phyloP scores from a whole-genome alignment of 2,888 invertebrate species.

The Acanthoscelides obtectus region DNA sequence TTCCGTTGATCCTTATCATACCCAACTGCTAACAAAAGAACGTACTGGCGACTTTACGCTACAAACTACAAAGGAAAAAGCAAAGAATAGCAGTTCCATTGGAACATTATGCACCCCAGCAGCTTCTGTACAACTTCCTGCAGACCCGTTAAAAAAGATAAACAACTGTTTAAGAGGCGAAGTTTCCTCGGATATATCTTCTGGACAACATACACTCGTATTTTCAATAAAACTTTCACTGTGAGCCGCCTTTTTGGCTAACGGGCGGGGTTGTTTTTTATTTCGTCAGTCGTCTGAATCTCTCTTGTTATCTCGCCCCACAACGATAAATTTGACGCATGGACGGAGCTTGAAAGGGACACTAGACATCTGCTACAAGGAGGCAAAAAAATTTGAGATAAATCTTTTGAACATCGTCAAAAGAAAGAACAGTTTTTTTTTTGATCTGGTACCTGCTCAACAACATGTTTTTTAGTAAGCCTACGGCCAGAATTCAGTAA shows the following conservation, averaged over 20 bases:
- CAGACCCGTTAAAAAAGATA: background rate
- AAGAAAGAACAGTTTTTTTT: too few relatives aligned
- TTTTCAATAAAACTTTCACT: background rate
- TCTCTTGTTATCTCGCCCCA: background rate
- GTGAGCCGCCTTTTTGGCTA: background rate
- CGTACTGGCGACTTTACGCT: background rate
- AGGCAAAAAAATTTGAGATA: too few relatives aligned
- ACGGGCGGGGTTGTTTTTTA: background rate
- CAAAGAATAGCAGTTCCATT: background rate
- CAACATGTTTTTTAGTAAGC: too few relatives aligned
- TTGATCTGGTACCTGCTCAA: too few relatives aligned
- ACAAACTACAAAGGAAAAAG: background rate
- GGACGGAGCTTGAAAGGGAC: background rate
- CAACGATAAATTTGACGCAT: background rate
- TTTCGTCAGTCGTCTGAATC: background rate
- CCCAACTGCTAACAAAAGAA: background rate
- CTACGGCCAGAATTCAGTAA: too few relatives aligned
- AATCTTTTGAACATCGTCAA: too few relatives aligned
- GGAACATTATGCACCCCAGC: background rate
- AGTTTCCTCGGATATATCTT: background rate
- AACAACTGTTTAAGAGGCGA: background rate
- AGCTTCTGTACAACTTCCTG: background rate
- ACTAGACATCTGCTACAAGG: background rate
- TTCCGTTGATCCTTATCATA: background rate
- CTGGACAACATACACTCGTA: background rate